Base-by-base conservation (phyloP, 2,113 vertebrate genomes). In the Odocoileus virginianus region DNA sequence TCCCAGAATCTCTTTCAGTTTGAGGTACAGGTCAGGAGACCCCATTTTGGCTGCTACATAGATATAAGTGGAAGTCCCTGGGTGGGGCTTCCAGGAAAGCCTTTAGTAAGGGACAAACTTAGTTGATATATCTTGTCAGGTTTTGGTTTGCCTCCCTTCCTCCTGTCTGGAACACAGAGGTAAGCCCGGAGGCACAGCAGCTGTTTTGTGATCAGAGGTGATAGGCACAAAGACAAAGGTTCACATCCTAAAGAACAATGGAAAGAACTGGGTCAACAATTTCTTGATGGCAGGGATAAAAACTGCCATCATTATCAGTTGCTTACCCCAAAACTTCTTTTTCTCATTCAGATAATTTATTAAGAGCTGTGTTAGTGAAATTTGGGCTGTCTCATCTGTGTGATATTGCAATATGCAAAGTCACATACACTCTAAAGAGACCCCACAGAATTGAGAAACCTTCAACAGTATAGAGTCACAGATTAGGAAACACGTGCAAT, bases 271-370 rank as follows among this genome's bases (percentile, higher is more conserved):
- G 28, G 87, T 5, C 97, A 21, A 1, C 0, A 30, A 7, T n/a
- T 78, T 61, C 74, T 82, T 50, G 74, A 33, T 10, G 52, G 78
- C 21, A 13, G 15, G 50, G 33, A 33, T 76, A 9, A n/a, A 76
- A 95, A 1, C 5, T 2, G 28, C 43, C 30, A 3, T 81, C 57
- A n/a, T 25, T 36, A 55, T 27, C 40, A 64, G 28, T 1, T 40
- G 47, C 13, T n/a, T 13, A 13, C 4, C n/a, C 50, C 19, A 74
- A 21, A 36, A 74, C 67, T 74, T 74, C n/a, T 74, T 74, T 98
- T 98, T 98, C 95, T 99, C 98, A 98, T 98, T 97, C 92, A 98
- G 98, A 98, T 98, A 86, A 91, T 99, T 99, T 99, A 99, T 99
- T 99, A 98, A 91, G 98, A 98, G 98, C 97, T 40, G 5, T 40